A percentile compares a stretch with the other conserved stretches of the same genome.
Evolutionary conservation across 2,113 vertebrate genomes (phyloP).

Genomic region (Ascaphus truei): DNA sequence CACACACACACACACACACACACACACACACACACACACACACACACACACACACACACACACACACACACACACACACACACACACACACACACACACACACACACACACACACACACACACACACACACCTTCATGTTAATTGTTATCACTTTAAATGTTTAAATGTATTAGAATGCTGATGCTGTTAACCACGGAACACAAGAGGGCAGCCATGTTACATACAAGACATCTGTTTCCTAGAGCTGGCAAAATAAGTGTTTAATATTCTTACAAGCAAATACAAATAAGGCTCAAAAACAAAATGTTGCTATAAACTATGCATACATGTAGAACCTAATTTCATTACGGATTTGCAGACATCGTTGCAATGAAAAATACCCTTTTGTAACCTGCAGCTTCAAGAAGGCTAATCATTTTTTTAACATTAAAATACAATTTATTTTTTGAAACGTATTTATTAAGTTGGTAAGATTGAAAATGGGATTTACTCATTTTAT

Average conservation of each 20-base stretch:
- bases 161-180: too few species aligned
- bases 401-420: too few species aligned
- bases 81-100: not conserved
- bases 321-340: slow-evolving; percentile 2
- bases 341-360: slow-evolving; percentile 1
- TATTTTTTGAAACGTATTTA: too few species aligned
- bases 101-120: not conserved
- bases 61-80: not conserved
- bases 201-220: slow-evolving; percentile 31
- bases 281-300: not conserved
- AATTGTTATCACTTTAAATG: too few species aligned
- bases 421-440: too few species aligned
- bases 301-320: not conserved
- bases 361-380: too few species aligned
- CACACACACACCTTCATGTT: not conserved
- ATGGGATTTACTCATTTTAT: too few species aligned
- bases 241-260: not conserved
- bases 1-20: not conserved
- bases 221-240: not conserved
- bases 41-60: not conserved
- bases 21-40: not conserved
- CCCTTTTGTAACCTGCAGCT: too few species aligned
- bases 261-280: not conserved
- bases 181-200: slow-evolving; percentile 12
- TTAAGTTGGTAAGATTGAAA: too few species aligned